Evolutionary conservation across 2,113 vertebrate genomes (phyloP).

Genomic region (Heterotilapia buettikoferi): DNA sequence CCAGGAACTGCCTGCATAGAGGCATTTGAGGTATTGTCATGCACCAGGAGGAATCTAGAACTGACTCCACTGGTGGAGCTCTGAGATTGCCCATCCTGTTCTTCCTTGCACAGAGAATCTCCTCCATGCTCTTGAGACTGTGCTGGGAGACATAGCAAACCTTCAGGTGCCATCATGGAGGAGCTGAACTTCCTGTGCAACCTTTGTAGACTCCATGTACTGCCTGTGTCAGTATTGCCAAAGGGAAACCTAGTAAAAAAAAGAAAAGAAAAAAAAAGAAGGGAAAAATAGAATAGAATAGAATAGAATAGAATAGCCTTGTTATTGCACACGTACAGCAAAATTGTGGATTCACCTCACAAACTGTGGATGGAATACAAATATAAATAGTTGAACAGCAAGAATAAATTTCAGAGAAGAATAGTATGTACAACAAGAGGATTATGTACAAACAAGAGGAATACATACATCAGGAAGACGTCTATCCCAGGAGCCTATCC

Average conservation of each 20-base stretch:
- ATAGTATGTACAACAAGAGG: not conserved
- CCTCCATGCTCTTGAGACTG: not conserved
- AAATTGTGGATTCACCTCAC: not conserved
- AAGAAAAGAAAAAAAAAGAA: accelerated
- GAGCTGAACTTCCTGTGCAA: not conserved
- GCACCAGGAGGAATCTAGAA: not conserved
- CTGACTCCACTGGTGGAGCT: not conserved
- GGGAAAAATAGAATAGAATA: not conserved
- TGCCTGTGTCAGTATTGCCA: accelerated
- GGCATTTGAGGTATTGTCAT: not conserved
- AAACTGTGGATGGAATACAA: not conserved
- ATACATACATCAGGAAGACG: not conserved
- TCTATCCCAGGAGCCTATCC: not conserved
- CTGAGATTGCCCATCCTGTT: not conserved
- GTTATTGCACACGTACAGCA: accelerated
- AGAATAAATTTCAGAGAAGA: not conserved
- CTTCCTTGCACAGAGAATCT: not conserved
- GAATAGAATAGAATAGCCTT: not conserved
- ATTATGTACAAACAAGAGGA: not conserved
- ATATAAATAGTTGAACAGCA: not conserved
- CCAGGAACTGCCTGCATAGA: not conserved
- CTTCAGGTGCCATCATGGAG: not conserved
- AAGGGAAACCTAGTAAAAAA: not conserved
- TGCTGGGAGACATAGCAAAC: accelerated
- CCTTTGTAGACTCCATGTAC: not conserved